Percentiles rank a stretch among this genome's conserved stretches.
phyloP scores from a whole-genome alignment of 2,113 vertebrate species.

The Ptilorrhoa leucosticta region DNA sequence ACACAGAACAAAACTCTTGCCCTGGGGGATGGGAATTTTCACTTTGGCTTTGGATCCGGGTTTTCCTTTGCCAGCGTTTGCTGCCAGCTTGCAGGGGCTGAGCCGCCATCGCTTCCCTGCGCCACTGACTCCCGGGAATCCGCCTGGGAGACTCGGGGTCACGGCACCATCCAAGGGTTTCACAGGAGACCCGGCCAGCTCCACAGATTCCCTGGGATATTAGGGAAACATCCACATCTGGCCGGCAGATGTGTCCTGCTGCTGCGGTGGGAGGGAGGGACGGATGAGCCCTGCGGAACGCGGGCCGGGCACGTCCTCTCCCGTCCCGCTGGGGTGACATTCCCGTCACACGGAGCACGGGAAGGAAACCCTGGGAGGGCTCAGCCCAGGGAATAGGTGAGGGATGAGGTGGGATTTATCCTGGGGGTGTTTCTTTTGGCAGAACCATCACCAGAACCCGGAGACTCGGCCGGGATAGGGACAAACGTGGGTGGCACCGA shows the following conservation, averaged over 20 bases:
- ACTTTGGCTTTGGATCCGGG: neutral
- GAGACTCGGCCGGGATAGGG: accelerated
- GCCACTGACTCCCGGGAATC: neutral
- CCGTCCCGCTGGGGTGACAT: accelerated
- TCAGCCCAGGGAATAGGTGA: accelerated
- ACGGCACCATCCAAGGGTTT: neutral
- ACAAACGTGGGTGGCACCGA: neutral
- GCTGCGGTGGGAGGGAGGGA: accelerated
- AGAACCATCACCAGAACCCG: accelerated
- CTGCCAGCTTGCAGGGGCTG: accelerated
- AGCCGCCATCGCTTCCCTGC: accelerated
- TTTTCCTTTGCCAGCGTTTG: neutral
- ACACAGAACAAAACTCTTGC: neutral
- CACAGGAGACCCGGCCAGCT: neutral
- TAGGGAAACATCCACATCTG: neutral
- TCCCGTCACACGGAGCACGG: accelerated
- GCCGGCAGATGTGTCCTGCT: neutral
- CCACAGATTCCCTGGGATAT: neutral
- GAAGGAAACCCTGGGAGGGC: neutral
- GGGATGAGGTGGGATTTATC: neutral
- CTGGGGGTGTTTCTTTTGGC: neutral
- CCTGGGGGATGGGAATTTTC: neutral
- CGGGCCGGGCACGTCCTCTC: accelerated
- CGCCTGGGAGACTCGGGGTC: neutral
- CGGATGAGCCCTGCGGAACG: accelerated